These are phyloP conservation scores for Sminthurinus signatus DNA, from an alignment of 1,140 invertebrate species.

Conservation along the genomic window DNA sequence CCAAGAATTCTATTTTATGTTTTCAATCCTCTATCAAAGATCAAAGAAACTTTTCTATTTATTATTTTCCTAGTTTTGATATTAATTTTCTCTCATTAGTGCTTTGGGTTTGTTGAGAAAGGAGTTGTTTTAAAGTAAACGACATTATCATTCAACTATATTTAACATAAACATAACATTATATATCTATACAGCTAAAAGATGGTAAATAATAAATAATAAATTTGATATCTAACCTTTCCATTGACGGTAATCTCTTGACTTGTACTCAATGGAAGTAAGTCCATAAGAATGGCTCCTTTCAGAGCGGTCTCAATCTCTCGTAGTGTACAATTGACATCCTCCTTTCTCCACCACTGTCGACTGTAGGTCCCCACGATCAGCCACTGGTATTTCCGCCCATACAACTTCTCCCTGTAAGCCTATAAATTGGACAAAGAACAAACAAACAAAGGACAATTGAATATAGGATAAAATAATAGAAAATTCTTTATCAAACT, in stretches of 20 bases:
- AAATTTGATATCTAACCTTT: slow-evolving; percentile 74
- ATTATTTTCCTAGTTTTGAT: too few relatives aligned
- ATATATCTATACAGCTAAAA: too few relatives aligned
- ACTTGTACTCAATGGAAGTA: slow-evolving; percentile 65
- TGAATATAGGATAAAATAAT: not conserved
- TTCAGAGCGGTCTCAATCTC: slow-evolving; percentile 76
- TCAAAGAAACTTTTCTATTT: too few relatives aligned
- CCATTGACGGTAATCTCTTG: slow-evolving; percentile 78
- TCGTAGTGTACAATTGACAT: slow-evolving; percentile 59
- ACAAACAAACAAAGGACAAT: not conserved
- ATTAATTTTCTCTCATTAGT: too few relatives aligned
- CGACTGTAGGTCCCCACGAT: slow-evolving; percentile 80
- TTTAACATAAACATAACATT: too few relatives aligned
- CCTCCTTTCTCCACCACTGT: slow-evolving; percentile 45
- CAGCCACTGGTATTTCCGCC: slow-evolving; percentile 92
- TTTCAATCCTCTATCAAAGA: too few relatives aligned
- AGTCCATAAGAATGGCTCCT: slow-evolving; percentile 82
- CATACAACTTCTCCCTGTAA: slow-evolving; percentile 62
- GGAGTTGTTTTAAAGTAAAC: too few relatives aligned
- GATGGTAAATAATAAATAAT: too few relatives aligned
- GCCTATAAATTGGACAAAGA: slow-evolving; percentile 48
- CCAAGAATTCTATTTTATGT: too few relatives aligned
- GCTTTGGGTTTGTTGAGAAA: too few relatives aligned
- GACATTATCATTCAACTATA: too few relatives aligned
- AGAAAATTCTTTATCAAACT: not conserved